Base-by-base conservation (phyloP, 1,140 invertebrate species). In the Danaus plexippus region DNA sequence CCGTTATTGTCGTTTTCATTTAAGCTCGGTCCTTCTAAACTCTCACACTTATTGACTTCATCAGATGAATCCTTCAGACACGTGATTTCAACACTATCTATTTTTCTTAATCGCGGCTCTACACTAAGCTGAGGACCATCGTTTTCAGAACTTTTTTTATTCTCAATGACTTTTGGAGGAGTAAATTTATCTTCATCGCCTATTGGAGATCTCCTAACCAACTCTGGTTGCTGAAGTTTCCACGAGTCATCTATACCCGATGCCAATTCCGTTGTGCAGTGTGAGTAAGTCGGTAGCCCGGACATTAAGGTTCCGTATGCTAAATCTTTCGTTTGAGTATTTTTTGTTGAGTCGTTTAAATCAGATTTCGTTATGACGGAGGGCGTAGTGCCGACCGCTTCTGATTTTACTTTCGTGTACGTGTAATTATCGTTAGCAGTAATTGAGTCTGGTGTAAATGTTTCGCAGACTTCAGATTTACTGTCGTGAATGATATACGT, bases 401-500 rank as follows among this genome's bases (percentile, higher is more conserved):
- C 80, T 9, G 71, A 73, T 56, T 78, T 85, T 3, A 64, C 63
- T 75, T 84, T 87, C 51, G 81, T 87, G 46, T 84, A 85, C 10
- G 84, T 85, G 47, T 74, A 63, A 45, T 77, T 75, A 44, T 78
- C 75, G 61, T 83, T 80, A 0, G 75, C 80, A 0, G 81, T 79
- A 47, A 87, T 84, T 7, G 84, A 87, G 51, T 87, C 81, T 0
- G 80, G 79, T 3, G 82, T 79, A 57, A 85, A 87, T 0, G 80
- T 82, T 40, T 83, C 84, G 43, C 75, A 75, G 7, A 69, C 57
- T 42, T 85, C 80, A 0, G 84, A 87, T 50, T 80, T 80, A 65
- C 79, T 84, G 43, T 84, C 84, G 64, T 84, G 80, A 9, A 85
- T 72, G 22, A 87, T 83, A 57, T 87, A 87, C 0, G 84, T 87